phyloP scores from a whole-genome alignment of 2,888 invertebrate genomes.

The Folsomia candida region DNA sequence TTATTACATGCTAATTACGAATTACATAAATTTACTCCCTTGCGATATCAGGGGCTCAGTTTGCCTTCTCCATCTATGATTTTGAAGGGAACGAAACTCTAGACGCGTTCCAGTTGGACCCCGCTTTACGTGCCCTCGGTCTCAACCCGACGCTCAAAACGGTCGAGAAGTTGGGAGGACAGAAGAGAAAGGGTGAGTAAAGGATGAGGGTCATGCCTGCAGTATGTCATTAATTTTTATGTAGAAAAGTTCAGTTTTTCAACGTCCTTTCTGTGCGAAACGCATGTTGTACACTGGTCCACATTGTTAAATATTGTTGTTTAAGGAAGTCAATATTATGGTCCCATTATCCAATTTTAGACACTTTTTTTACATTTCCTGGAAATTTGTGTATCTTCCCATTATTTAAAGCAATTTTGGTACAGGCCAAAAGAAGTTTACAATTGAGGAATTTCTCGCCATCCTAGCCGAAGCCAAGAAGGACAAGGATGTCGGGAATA shows the following conservation, averaged over 20 bases:
- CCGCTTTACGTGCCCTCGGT: slow-evolving; percentile 90
- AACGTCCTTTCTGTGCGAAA: too few species aligned
- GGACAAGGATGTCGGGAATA: slow-evolving; percentile 96
- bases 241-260: too few species aligned
- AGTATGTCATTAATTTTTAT: too few species aligned
- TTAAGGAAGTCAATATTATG: too few species aligned
- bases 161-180: slow-evolving; percentile 92
- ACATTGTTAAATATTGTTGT: too few species aligned
- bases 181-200: slow-evolving; percentile 85
- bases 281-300: too few species aligned
- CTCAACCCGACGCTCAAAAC: slow-evolving; percentile 89
- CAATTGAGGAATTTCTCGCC: slow-evolving; percentile 96
- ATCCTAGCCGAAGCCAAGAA: slow-evolving; percentile 93
- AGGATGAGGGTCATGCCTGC: neutral
- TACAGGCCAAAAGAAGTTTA: slow-evolving; percentile 67
- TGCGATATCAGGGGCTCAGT: slow-evolving; percentile 84
- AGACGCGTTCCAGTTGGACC: slow-evolving; percentile 89
- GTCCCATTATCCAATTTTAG: too few species aligned
- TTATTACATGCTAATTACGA: neutral
- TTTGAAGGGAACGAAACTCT: slow-evolving; percentile 84
- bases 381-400: too few species aligned
- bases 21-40: slow-evolving; percentile 60
- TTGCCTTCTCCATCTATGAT: slow-evolving; percentile 93
- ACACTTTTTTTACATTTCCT: too few species aligned
- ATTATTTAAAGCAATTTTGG: too few species aligned